Evolutionary conservation across 2,113 vertebrate genomes (phyloP).

Genomic region (Terrapene triunguis): DNA sequence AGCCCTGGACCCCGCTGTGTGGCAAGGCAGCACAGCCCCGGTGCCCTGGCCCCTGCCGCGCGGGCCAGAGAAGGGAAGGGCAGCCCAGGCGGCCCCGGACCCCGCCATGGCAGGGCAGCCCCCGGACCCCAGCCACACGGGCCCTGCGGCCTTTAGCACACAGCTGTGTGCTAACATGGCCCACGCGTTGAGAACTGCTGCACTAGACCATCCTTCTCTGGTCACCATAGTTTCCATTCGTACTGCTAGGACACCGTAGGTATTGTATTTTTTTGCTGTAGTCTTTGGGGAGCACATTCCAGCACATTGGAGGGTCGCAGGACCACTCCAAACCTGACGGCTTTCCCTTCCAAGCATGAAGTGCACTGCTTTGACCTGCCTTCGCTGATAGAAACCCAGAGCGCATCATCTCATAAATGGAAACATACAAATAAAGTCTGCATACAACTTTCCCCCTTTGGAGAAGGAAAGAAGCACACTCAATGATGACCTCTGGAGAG

Average conservation of each 20-base stretch:
- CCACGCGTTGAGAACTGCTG: too few species aligned
- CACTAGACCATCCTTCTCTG: background rate
- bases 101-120: too few species aligned
- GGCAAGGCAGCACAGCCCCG: too few species aligned
- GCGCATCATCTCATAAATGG: background rate
- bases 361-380: constrained; percentile 27
- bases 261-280: background rate
- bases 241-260: background rate
- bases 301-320: constrained; percentile 19
- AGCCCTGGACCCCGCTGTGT: too few species aligned
- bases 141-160: too few species aligned
- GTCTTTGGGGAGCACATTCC: constrained; percentile 23
- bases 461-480: background rate
- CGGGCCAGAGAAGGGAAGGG: too few species aligned
- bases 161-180: too few species aligned
- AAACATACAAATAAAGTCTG: background rate
- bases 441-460: background rate
- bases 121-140: too few species aligned
- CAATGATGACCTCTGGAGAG: background rate
- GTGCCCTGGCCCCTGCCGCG: too few species aligned
- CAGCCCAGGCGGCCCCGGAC: too few species aligned
- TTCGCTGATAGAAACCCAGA: constrained; percentile 7
- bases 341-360: constrained; percentile 12
- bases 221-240: background rate
- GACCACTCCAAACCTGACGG: background rate